phyloP scores from a whole-genome alignment of 2,113 vertebrate genomes.

The Manacus vitellinus region DNA sequence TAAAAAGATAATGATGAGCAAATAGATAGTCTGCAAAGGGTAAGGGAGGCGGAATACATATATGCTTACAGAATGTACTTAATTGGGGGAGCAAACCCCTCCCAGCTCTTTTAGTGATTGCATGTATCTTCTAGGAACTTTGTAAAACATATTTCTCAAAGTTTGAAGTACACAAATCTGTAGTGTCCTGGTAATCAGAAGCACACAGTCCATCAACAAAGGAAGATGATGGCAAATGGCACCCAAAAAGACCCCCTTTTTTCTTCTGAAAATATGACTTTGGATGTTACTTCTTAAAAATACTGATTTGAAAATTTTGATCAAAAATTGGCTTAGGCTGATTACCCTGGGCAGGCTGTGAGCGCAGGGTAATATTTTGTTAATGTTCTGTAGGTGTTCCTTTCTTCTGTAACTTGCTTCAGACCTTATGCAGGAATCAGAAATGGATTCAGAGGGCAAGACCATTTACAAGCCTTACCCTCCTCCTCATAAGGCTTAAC shows the following conservation, averaged over 20 bases:
- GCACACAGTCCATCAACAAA: not conserved
- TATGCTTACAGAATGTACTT: not conserved
- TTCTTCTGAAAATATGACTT: not conserved
- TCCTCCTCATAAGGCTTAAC: not conserved
- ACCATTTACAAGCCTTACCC: not conserved
- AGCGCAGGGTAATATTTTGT: not conserved
- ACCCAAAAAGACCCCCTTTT: not conserved
- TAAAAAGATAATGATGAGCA: not conserved
- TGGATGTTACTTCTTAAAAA: not conserved
- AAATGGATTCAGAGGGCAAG: not conserved
- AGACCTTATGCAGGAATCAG: not conserved
- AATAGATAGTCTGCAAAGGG: not conserved
- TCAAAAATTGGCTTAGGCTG: not conserved
- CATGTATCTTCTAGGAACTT: not conserved
- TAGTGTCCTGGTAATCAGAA: not conserved
- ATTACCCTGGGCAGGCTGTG: not conserved
- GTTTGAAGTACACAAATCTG: not conserved
- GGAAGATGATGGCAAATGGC: not conserved
- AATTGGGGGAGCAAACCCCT: not conserved
- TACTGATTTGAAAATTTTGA: not conserved
- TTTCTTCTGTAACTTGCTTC: not conserved
- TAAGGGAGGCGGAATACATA: not conserved
- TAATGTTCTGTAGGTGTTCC: not conserved
- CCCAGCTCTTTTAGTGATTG: not conserved
- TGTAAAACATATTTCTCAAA: not conserved